Evolutionary conservation across 2,113 vertebrate species (phyloP), one percentile per base, ranked within the genome.

Genomic region (Chroicocephalus ridibundus): DNA sequence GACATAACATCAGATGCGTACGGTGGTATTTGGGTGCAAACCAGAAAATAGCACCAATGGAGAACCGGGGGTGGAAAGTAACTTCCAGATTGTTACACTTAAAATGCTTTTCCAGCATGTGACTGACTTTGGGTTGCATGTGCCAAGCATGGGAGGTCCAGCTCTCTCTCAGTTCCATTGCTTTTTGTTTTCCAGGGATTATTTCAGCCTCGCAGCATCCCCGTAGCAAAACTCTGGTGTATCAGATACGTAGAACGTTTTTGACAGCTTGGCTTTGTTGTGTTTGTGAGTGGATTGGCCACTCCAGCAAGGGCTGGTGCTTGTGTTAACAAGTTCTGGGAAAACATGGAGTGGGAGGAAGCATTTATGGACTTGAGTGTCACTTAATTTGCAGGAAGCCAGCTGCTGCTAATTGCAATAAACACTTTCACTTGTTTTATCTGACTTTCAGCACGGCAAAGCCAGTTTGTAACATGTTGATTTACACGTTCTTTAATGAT

Each of bases 341-440:
- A 20, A 68, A 51, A 38, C 29, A 9, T 20, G 38, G 24, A 76
- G 52, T 52, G 40, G 80, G 77, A 94, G 72, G 57, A 84, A 86
- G 82, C 60, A 11, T 83, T 86, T 70, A 57, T 78, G 76, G 72
- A 36, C 57, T 60, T 18, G 44, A 86, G 46, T 75, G 92, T 88
- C 85, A 75, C 64, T 83, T 86, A 31, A 95, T 95, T 90, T 95
- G 51, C 88, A 81, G 80, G 82, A 90, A 93, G 76, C 55, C 51
- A 80, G 68, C 79, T 78, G 95, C 88, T 68, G 52, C 88, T 93
- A 94, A 93, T 90, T 86, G 88, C 82, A 75, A 5, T 84, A 89
- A 92, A 75, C 72, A 47, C 57, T 89, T 83, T 9, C 52, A 26
- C 47, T 90, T 83, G 29, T 76, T 76, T 49, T 92, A 51, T 74